A percentile compares a stretch with the other conserved stretches of the same genome.
phyloP scores from a whole-genome alignment of 2,888 invertebrate species.

The Catocala fraxini region DNA sequence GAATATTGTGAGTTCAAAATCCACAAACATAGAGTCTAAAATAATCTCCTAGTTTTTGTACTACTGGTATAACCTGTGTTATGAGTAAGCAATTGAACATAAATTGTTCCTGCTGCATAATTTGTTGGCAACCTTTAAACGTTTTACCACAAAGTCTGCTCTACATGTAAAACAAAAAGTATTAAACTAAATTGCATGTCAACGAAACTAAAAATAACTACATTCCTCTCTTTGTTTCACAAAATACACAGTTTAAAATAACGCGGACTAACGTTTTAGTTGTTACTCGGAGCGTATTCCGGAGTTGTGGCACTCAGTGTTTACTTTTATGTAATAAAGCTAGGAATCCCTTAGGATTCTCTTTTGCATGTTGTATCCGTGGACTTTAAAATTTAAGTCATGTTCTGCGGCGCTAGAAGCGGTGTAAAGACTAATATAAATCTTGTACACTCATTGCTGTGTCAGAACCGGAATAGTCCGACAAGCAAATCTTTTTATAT shows the following conservation, averaged over 20 bases:
- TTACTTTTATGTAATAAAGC: constrained; percentile 10
- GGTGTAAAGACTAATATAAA: too few species aligned
- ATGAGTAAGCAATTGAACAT: too few species aligned
- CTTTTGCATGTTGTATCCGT: neutral
- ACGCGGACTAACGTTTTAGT: constrained; percentile 9
- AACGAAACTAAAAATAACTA: constrained; percentile 31
- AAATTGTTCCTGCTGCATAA: too few species aligned
- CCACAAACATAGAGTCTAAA: too few species aligned
- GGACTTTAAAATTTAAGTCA: neutral
- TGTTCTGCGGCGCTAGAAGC: neutral
- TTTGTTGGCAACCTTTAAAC: too few species aligned
- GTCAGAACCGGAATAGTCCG: too few species aligned
- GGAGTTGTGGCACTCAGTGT: constrained; percentile 3
- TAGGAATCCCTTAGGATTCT: neutral
- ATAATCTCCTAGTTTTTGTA: too few species aligned
- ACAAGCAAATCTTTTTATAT: too few species aligned
- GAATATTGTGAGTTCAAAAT: too few species aligned
- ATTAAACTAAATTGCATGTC: constrained; percentile 34
- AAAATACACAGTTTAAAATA: constrained; percentile 25
- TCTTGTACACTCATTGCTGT: too few species aligned
- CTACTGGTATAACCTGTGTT: too few species aligned
- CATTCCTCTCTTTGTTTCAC: constrained; percentile 27
- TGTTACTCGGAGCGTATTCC: constrained; percentile 8
- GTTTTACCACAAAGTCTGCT: too few species aligned
- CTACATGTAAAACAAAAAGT: constrained; percentile 13